Evolutionary conservation across 2,113 vertebrate genomes (phyloP), one percentile per base, ranked within the genome.

Genomic region (Ibidorhyncha struthersii): DNA sequence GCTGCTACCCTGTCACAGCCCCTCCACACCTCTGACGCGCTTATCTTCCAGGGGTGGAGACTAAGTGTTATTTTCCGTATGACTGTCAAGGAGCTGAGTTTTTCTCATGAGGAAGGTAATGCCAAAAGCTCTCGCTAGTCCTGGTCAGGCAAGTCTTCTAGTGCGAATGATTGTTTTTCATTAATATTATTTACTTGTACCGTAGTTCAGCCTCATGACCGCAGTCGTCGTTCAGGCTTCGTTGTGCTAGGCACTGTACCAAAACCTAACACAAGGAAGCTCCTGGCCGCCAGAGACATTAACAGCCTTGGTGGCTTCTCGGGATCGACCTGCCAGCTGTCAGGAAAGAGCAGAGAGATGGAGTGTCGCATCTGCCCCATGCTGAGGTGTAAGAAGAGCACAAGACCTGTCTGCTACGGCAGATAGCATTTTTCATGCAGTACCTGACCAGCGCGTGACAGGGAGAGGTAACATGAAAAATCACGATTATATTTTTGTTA

Each of bases 131-230:
- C 59, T 90, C 4, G 0, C 58, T 93, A 77, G 67, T 63, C 21
- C 30, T 50, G 8, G 32, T 30, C 53, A 55, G 74, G 52, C 53
- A 40, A 72, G 11, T 79, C 56, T 62, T 50, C 49, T 76, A 30
- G 55, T 38, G 50, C 1, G 3, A 72, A 27, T 30, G 78, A 58
- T 66, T 91, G 63, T 23, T 91, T 94, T 95, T 45, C 29, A 16
- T 90, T 55, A 36, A 21, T 34, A 6, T 65, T 52, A 81, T 91
- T 96, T 96, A 87, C 95, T 94, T 96, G 81, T 77, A 41, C 73
- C 78, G 83, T 36, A 80, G 81, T 17, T 90, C 81, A 91, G 73
- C 32, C 77, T 82, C 74, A 53, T 76, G 70, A 83, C 41, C 49
- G 22, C 49, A 15, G 62, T 10, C 2, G 0, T 40, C 8, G 0